Conservation (phyloP, 1,140 invertebrate species). For the Hydropsyche tenuis region DNA sequence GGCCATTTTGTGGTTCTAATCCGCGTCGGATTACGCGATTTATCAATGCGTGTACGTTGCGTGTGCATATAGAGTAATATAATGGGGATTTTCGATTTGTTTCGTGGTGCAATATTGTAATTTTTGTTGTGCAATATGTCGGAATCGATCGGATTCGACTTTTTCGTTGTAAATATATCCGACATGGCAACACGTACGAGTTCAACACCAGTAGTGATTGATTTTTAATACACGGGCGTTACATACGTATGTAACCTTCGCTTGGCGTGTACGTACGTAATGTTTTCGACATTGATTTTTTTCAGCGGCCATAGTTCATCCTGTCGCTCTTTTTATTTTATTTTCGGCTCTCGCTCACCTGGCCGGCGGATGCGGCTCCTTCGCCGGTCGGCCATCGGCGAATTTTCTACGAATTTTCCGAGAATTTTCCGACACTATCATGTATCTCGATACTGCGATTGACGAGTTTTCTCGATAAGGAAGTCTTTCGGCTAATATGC, state of each 20-base stretch:
- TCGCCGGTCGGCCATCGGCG: not conserved
- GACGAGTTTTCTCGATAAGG: too few relatives aligned
- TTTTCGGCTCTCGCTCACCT: not conserved
- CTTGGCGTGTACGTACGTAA: not conserved
- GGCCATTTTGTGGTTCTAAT: constrained; percentile 14
- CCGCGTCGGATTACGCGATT: not conserved
- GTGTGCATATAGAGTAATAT: too few relatives aligned
- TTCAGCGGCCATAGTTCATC: constrained; percentile 18
- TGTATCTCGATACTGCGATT: too few relatives aligned
- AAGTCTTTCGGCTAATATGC: too few relatives aligned
- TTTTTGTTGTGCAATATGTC: too few relatives aligned
- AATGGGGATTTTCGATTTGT: too few relatives aligned
- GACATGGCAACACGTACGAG: not conserved
- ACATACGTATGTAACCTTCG: constrained; percentile 17
- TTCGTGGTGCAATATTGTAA: too few relatives aligned
- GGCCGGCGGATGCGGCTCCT: not conserved
- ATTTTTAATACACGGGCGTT: constrained; percentile 17
- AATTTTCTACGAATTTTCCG: not conserved
- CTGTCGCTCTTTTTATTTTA: not conserved
- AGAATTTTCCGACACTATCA: not conserved
- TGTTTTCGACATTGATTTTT: constrained; percentile 26
- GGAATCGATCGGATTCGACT: too few relatives aligned
- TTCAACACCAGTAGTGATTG: not conserved
- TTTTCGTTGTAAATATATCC: too few relatives aligned
- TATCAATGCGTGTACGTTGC: too few relatives aligned